phyloP scores from a whole-genome alignment of 1,140 invertebrate species.

The Araneus ventricosus region DNA sequence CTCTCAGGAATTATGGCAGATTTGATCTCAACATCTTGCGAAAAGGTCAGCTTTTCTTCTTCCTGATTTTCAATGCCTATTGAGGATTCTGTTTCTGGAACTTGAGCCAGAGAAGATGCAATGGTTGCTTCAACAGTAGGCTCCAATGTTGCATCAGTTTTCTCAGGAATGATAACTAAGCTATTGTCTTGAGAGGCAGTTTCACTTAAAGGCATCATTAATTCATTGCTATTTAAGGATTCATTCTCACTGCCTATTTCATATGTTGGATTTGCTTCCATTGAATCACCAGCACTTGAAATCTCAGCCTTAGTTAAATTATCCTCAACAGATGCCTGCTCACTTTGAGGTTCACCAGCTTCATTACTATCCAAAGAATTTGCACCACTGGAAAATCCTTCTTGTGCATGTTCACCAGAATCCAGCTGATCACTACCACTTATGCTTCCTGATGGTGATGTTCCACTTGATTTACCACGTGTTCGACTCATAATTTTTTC shows the following conservation, averaged over 20 bases:
- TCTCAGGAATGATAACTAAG: constrained; percentile 47
- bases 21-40: neutral
- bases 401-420: constrained; percentile 62
- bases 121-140: no score
- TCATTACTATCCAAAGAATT: constrained; percentile 73
- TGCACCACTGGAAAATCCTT: constrained; percentile 66
- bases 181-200: constrained; percentile 66
- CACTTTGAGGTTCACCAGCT: constrained; percentile 44
- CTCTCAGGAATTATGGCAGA: neutral
- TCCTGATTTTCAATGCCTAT: neutral
- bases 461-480: constrained; percentile 82
- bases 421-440: constrained; percentile 69
- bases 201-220: constrained; percentile 64
- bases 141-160: neutral
- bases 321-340: constrained; percentile 40
- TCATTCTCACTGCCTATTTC: constrained; percentile 64
- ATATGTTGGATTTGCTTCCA: constrained; percentile 58
- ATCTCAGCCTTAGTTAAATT: constrained; percentile 30
- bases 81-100: neutral
- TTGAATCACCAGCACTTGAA: constrained; percentile 46
- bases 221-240: constrained; percentile 70
- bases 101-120: neutral
- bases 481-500: constrained; percentile 92
- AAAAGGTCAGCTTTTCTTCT: neutral
- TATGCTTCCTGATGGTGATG: constrained; percentile 61